These are phyloP conservation scores for Varecia variegata DNA, from an alignment of 2,797 vertebrate species.

Conservation along the genomic window DNA sequence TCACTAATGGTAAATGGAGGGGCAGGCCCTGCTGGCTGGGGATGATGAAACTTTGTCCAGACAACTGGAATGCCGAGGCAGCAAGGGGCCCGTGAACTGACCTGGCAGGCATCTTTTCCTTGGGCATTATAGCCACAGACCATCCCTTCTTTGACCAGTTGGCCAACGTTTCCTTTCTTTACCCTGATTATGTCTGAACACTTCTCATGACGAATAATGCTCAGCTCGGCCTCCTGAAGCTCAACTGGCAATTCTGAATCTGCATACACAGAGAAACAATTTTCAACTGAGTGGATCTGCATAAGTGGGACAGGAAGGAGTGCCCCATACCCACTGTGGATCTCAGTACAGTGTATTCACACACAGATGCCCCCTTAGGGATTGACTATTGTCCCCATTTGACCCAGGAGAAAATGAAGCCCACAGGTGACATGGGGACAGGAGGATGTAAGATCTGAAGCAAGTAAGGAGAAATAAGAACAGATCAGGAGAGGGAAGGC, in stretches of 20 bases:
- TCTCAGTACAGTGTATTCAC: not conserved
- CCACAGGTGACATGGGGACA: not conserved
- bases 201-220: not conserved
- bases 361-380: not conserved
- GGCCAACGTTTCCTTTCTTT: rapidly evolving
- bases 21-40: not conserved
- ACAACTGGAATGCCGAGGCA: not conserved
- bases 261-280: not conserved
- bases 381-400: not conserved
- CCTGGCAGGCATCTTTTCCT: constrained; percentile 67
- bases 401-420: not conserved
- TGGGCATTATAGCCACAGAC: constrained; percentile 6
- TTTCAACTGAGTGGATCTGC: not conserved
- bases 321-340: not conserved
- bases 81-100: not conserved
- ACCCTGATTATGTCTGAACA: not conserved
- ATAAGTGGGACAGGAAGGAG: not conserved
- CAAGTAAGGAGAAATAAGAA: not conserved
- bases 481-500: not conserved
- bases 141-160: rapidly evolving
- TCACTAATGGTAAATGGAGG: not conserved
- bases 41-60: not conserved
- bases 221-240: constrained; percentile 51
- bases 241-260: rapidly evolving
- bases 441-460: not conserved